phyloP scores from a whole-genome alignment of 1,140 invertebrate species.

The Coptotermes formosanus region DNA sequence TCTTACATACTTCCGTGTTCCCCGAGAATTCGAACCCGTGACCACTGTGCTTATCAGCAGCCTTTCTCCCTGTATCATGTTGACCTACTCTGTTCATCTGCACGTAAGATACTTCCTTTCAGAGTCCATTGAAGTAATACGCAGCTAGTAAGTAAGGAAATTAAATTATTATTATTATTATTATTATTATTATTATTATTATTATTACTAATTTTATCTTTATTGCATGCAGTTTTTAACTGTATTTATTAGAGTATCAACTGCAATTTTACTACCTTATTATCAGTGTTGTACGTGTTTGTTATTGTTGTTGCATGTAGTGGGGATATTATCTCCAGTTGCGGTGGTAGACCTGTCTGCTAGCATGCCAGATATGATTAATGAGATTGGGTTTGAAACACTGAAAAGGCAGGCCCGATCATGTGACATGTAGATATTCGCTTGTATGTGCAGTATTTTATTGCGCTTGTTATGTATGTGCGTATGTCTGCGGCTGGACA shows the following conservation, averaged over 20 bases:
- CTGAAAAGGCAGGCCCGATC: background rate
- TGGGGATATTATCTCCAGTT: background rate
- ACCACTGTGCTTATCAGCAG: too few relatives aligned
- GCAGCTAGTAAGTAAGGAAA: background rate
- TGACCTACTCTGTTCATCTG: too few relatives aligned
- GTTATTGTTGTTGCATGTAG: constrained; percentile 7
- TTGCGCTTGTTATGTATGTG: constrained; percentile 1
- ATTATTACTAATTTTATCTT: background rate
- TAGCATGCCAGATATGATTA: background rate
- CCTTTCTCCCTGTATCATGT: too few relatives aligned
- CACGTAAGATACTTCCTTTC: too few relatives aligned
- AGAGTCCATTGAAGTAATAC: too few relatives aligned
- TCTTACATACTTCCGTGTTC: too few relatives aligned
- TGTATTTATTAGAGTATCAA: too few relatives aligned
- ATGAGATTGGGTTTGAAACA: background rate
- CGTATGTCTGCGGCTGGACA: background rate
- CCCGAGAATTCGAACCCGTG: too few relatives aligned
- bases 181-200: background rate
- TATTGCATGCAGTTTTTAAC: too few relatives aligned
- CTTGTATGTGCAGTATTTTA: constrained; percentile 16
- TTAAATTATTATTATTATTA: background rate
- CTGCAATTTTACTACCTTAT: too few relatives aligned
- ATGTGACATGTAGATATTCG: background rate
- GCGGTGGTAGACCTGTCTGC: background rate
- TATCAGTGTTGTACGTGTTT: background rate